Evolutionary conservation across 2,888 invertebrate genomes (phyloP).

Genomic region (Schrankia costaestrigalis): DNA sequence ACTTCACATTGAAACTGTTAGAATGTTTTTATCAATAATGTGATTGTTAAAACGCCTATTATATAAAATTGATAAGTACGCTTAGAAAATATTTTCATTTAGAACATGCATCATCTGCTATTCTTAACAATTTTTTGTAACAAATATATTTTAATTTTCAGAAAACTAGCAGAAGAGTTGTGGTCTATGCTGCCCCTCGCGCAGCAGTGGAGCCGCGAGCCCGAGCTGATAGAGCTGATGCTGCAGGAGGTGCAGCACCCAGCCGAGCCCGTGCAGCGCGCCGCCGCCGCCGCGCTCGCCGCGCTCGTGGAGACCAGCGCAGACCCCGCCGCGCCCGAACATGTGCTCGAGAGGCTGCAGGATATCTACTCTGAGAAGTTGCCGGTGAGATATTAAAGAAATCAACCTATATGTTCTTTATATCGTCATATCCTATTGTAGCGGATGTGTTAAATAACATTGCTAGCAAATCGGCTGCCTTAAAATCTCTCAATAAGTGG

Average conservation of each 20-base stretch:
- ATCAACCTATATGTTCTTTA: no score
- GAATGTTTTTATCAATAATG: no score
- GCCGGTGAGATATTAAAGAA: conserved; percentile 76
- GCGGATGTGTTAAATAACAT: no score
- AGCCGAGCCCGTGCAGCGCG: conserved; percentile 89
- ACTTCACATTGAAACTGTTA: no score
- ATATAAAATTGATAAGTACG: no score
- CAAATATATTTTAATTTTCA: conserved; percentile 13
- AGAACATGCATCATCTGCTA: no score
- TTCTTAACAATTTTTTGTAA: neutral
- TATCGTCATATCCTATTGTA: no score
- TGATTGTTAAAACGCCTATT: no score
- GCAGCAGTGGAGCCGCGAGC: conserved; percentile 45
- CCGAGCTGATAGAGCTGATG: conserved; percentile 77
- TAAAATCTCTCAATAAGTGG: no score
- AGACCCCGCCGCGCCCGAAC: conserved; percentile 40
- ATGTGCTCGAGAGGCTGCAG: conserved; percentile 84
- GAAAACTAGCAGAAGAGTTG: conserved; percentile 65
- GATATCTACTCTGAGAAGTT: conserved; percentile 88
- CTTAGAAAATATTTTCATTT: no score
- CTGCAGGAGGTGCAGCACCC: conserved; percentile 89
- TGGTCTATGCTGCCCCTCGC: conserved; percentile 57
- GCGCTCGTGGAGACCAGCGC: conserved; percentile 78
- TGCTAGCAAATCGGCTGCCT: no score
- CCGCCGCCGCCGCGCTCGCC: conserved; percentile 90